These are phyloP conservation scores for Nansenia antarctica DNA, from an alignment of 2,113 vertebrate species.

Conservation along the genomic window DNA sequence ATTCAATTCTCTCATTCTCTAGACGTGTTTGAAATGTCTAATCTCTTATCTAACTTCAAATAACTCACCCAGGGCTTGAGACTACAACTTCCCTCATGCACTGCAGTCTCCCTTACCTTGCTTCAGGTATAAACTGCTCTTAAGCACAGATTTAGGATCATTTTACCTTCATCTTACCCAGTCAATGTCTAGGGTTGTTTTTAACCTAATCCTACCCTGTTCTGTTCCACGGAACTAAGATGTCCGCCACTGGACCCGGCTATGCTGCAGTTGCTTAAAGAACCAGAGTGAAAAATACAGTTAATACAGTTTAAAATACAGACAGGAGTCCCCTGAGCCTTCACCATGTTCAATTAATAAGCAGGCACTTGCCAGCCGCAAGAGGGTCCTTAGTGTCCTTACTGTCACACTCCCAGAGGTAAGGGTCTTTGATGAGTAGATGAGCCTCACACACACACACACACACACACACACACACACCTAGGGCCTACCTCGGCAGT, in stretches of 20 bases:
- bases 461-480: constrained; percentile 29
- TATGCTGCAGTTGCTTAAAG: constrained; percentile 11
- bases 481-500: background rate
- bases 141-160: too few species aligned
- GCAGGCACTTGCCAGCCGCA: constrained; percentile 57
- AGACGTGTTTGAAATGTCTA: constrained; percentile 53
- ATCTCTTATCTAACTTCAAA: constrained; percentile 27
- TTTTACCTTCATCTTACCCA: too few species aligned
- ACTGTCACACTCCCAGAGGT: constrained; percentile 60
- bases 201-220: background rate
- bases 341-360: constrained; percentile 66
- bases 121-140: background rate
- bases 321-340: constrained; percentile 41
- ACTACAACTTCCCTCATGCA: constrained; percentile 27
- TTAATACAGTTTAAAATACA: constrained; percentile 45
- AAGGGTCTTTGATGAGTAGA: constrained; percentile 63
- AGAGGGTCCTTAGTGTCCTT: constrained; percentile 59
- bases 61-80: constrained; percentile 15
- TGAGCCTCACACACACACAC: constrained; percentile 35
- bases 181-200: background rate
- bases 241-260: constrained; percentile 3
- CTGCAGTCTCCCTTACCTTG: background rate
- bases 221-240: constrained; percentile 22
- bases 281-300: constrained; percentile 38
- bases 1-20: constrained; percentile 52